Percentiles rank a stretch among this genome's conserved stretches.
Evolutionary conservation across 2,888 invertebrate species (phyloP).

Genomic region (Resseliella maxima): DNA sequence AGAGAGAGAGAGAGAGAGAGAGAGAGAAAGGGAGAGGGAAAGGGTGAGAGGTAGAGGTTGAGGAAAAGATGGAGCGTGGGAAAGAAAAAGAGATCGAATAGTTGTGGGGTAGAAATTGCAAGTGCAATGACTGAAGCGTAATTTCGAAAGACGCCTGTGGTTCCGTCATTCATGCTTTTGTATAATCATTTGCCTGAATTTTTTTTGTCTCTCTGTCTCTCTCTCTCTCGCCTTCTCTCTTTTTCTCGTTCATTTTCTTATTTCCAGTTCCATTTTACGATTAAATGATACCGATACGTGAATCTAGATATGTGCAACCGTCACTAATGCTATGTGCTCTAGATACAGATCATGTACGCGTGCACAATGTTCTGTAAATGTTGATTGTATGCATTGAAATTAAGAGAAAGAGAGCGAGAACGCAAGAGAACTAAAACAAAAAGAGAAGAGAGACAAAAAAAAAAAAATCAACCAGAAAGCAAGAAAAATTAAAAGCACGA

Average conservation of each 20-base stretch:
- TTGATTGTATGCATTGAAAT: conserved; percentile 53
- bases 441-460: not conserved
- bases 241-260: not conserved
- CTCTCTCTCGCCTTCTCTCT: not conserved
- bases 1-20: not conserved
- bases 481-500: too few species aligned
- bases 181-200: conserved; percentile 34
- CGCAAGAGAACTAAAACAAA: not conserved
- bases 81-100: not conserved
- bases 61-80: too few species aligned
- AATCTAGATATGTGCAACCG: conserved; percentile 42
- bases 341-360: conserved; percentile 53
- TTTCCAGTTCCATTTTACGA: conserved; percentile 24
- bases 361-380: conserved; percentile 19
- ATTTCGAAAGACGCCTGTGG: conserved; percentile 37
- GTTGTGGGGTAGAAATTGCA: not conserved
- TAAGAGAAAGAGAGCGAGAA: not conserved
- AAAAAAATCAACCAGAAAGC: not conserved
- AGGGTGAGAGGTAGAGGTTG: too few species aligned
- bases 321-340: conserved; percentile 46
- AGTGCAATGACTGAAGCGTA: conserved; percentile 38
- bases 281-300: conserved; percentile 51
- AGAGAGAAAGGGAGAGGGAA: not conserved
- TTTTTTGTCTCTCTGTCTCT: not conserved
- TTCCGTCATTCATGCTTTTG: conserved; percentile 46